These are phyloP conservation scores for Lottia gigantea DNA, from an alignment of 2,888 invertebrate genomes.

Conservation along the genomic window DNA sequence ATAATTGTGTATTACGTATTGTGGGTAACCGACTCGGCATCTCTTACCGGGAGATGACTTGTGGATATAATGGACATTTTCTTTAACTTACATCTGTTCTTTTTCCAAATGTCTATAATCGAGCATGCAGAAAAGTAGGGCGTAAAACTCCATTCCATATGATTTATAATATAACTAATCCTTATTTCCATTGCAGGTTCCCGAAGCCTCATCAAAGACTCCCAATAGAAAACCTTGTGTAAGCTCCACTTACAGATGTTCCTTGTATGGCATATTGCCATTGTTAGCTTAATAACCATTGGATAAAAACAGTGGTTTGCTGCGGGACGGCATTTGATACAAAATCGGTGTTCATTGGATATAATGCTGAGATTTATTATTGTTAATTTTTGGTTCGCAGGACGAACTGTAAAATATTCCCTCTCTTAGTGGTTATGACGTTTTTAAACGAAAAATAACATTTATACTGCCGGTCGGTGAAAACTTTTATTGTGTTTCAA, in stretches of 20 bases:
- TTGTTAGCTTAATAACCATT: slow-evolving; percentile 22
- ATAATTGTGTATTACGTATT: too few species aligned
- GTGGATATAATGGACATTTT: too few species aligned
- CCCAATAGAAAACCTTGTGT: slow-evolving; percentile 55
- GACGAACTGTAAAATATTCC: background rate
- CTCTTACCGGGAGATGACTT: too few species aligned
- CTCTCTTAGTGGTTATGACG: slow-evolving; percentile 2
- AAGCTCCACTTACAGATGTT: slow-evolving; percentile 49
- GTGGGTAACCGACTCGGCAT: too few species aligned
- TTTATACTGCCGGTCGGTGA: background rate
- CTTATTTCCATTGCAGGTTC: slow-evolving; percentile 44
- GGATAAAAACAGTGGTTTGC: background rate
- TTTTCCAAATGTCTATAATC: too few species aligned
- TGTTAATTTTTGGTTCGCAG: background rate
- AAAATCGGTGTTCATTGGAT: background rate
- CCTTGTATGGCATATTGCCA: slow-evolving; percentile 63
- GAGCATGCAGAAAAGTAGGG: too few species aligned
- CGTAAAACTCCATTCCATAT: too few species aligned
- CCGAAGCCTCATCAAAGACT: slow-evolving; percentile 43
- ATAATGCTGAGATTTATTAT: background rate
- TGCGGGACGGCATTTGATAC: background rate
- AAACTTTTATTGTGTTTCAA: background rate
- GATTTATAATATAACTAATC: too few species aligned
- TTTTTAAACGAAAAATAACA: background rate
- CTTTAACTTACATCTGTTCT: too few species aligned